Evolutionary conservation across 2,888 invertebrate genomes (phyloP).

Genomic region (Epicampocera succincta): DNA sequence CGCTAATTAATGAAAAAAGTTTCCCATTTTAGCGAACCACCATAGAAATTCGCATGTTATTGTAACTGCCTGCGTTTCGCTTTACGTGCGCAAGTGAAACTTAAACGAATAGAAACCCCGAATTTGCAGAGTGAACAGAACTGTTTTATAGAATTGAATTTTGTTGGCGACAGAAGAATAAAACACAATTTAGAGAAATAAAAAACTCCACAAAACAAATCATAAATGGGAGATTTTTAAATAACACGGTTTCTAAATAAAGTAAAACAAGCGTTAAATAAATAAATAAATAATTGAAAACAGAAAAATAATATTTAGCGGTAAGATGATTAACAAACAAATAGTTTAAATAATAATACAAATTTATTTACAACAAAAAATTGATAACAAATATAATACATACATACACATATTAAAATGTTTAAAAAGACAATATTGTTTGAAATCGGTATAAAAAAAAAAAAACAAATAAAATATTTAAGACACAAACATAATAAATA

Average conservation of each 20-base stretch:
- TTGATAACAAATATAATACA: constrained; percentile 54
- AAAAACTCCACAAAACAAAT: constrained; percentile 45
- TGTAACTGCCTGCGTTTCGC: constrained; percentile 36
- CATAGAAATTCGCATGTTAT: constrained; percentile 17
- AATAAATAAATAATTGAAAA: constrained; percentile 58
- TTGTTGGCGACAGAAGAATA: constrained; percentile 47
- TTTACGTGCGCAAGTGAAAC: constrained; percentile 45
- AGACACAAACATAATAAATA: constrained; percentile 43
- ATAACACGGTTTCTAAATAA: constrained; percentile 68
- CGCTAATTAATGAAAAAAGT: too few species aligned
- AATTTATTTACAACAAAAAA: constrained; percentile 61
- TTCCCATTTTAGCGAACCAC: too few species aligned
- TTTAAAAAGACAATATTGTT: constrained; percentile 80
- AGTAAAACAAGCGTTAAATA: constrained; percentile 51
- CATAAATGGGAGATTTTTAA: constrained; percentile 46
- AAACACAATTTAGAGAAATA: constrained; percentile 19
- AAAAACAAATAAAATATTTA: background rate
- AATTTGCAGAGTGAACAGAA: constrained; percentile 53
- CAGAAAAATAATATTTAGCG: constrained; percentile 36
- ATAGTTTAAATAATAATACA: constrained; percentile 39
- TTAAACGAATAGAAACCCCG: constrained; percentile 33
- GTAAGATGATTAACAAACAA: constrained; percentile 33
- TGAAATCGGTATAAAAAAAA: constrained; percentile 73
- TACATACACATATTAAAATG: constrained; percentile 64
- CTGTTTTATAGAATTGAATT: constrained; percentile 41